Percentiles rank a stretch among this genome's conserved stretches.
Conservation (phyloP, 2,797 vertebrate species). For the Microhierax caerulescens region DNA sequence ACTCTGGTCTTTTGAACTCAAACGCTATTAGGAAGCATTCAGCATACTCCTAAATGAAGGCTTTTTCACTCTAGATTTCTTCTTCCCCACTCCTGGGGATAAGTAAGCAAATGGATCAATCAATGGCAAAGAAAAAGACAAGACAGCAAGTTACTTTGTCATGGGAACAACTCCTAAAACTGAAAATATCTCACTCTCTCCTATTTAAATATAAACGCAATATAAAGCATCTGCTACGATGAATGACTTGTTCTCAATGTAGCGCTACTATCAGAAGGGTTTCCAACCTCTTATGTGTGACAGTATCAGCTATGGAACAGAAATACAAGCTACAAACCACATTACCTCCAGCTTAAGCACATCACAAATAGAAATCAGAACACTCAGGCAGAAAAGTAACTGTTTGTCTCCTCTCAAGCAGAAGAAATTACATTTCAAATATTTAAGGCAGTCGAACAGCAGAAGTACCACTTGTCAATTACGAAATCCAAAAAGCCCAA, state of each 20-base stretch:
- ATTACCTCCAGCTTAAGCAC: not conserved
- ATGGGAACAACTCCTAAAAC: conserved; percentile 68
- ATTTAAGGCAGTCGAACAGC: not conserved
- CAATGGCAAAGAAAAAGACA: conserved; percentile 52
- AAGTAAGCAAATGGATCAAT: conserved; percentile 39
- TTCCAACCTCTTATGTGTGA: conserved; percentile 16
- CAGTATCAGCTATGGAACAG: conserved; percentile 28
- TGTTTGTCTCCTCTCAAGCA: not conserved
- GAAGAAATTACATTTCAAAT: not conserved
- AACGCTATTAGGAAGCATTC: conserved; percentile 25
- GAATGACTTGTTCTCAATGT: conserved; percentile 60
- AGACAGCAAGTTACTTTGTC: conserved; percentile 52
- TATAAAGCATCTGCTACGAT: conserved; percentile 57
- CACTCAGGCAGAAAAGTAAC: not conserved
- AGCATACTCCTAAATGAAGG: conserved; percentile 24
- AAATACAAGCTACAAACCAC: conserved; percentile 16
- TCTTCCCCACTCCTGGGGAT: not conserved
- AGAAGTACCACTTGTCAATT: not conserved
- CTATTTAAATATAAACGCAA: conserved; percentile 67
- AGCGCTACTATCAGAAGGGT: conserved; percentile 40
- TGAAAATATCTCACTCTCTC: conserved; percentile 64
- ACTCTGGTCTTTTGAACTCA: conserved; percentile 23
- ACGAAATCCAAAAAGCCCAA: not conserved
- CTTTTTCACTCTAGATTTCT: conserved; percentile 22
- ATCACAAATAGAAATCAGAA: not conserved